Percentiles rank a stretch among this genome's conserved stretches.
Evolutionary conservation across 2,888 invertebrate species (phyloP).

Genomic region (Gandaritis pyraliata): DNA sequence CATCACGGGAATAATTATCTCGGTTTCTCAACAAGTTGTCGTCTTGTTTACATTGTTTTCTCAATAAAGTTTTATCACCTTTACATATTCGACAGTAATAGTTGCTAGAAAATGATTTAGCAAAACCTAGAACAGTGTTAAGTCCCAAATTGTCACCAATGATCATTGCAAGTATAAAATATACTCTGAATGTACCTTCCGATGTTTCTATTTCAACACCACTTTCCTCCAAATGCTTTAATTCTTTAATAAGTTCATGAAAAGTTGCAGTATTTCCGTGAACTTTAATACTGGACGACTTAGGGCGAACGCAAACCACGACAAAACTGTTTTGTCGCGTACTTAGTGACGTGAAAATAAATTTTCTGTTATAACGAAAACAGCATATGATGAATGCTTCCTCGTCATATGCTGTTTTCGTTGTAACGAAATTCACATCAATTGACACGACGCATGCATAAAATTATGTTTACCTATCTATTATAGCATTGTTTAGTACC

Average conservation of each 20-base stretch:
- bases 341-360: not conserved
- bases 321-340: slow-evolving; percentile 1
- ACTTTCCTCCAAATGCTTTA: not conserved
- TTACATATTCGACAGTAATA: slow-evolving; percentile 1
- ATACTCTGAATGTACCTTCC: not conserved
- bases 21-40: not conserved
- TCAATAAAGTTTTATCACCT: no score
- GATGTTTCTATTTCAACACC: not conserved
- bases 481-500: no score
- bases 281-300: not conserved
- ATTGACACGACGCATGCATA: no score
- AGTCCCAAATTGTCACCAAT: not conserved
- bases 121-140: not conserved
- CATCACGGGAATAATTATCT: no score
- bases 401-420: no score
- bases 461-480: no score
- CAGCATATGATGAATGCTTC: no score
- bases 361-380: no score
- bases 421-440: no score
- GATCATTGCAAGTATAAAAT: not conserved
- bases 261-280: not conserved
- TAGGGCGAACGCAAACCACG: not conserved
- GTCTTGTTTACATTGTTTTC: no score
- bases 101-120: not conserved
- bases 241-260: not conserved